Evolutionary conservation across 2,113 vertebrate species (phyloP).

Genomic region (Lutjanus erythropterus): DNA sequence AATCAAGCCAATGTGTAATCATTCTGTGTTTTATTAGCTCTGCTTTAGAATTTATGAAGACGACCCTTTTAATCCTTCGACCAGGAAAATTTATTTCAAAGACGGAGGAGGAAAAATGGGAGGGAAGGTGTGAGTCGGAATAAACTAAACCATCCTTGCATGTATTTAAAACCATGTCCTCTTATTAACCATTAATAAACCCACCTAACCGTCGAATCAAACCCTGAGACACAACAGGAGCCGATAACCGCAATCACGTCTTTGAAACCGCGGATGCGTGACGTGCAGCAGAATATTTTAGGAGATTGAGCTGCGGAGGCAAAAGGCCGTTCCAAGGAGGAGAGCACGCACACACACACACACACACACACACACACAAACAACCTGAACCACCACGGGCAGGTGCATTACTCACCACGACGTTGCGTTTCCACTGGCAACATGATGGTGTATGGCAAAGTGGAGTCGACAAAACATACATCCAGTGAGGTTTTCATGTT

Average conservation of each 20-base stretch:
- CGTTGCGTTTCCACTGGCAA: slow-evolving; percentile 3
- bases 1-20: slow-evolving; percentile 51
- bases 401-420: slow-evolving; percentile 10
- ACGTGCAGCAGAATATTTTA: slow-evolving; percentile 25
- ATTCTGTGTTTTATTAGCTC: slow-evolving; percentile 38
- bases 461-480: slow-evolving; percentile 10
- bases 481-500: slow-evolving; percentile 2
- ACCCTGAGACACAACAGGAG: not conserved
- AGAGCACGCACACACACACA: not conserved
- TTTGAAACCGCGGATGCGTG: not conserved
- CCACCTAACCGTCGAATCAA: no score
- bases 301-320: slow-evolving; percentile 4
- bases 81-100: slow-evolving; percentile 26
- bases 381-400: not conserved
- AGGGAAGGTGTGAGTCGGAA: not conserved
- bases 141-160: not conserved
- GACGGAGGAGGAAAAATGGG: not conserved
- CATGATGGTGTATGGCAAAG: slow-evolving; percentile 11
- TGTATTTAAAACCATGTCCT: not conserved
- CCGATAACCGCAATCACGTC: slow-evolving; percentile 11
- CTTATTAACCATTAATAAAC: no score
- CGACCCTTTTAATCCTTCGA: slow-evolving; percentile 27
- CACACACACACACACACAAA: not conserved
- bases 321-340: slow-evolving; percentile 12
- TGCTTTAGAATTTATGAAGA: slow-evolving; percentile 8